Evolutionary conservation across 2,797 vertebrate genomes (phyloP), one percentile per base, ranked within the genome.

Genomic region (Falco columbarius): DNA sequence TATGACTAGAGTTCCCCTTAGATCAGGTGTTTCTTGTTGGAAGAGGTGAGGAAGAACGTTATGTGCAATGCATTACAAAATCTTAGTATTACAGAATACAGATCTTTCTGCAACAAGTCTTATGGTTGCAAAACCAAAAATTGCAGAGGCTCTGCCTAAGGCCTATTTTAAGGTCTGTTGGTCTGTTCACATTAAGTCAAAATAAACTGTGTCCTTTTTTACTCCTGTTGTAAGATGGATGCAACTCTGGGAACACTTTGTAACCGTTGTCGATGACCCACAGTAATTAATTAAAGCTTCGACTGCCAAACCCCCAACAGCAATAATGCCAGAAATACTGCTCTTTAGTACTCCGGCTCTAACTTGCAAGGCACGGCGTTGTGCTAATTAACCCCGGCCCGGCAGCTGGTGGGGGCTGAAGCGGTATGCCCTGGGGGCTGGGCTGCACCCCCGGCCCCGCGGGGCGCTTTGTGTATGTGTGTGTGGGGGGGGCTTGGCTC

Each of bases 21-120:
- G 61, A 66, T 90, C 71, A 97, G 95, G 95, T 97, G 95, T 85
- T 95, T 92, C 73, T 75, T 86, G 66, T 75, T 87, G 84, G 55
- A 92, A 71, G 81, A 91, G 86, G 79, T 58, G 58, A 89, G 75
- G 71, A 87, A 86, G 81, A 89, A 80, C 14, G 14, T 91, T 93
- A 71, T 82, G 84, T 91, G 86, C 92, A 85, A 71, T 58, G 77
- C 36, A 66, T 96, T 97, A 80, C 95, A 95, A 97, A 95, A 94
- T 70, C 66, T 63, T 61, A 36, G 70, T 76, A 62, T 95, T 96
- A 73, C 93, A 70, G 91, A 46, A 66, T 29, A 75, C 82, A 91
- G 42, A 68, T 84, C 80, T 86, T 95, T 95, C 80, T 94, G 96
- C 96, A 97, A 90, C 70, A 56, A 62, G 62, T 63, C 77, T 58